Percentiles rank a stretch among this genome's conserved stretches.
phyloP scores from a whole-genome alignment of 2,113 vertebrate species.

The Pogona vitticeps region DNA sequence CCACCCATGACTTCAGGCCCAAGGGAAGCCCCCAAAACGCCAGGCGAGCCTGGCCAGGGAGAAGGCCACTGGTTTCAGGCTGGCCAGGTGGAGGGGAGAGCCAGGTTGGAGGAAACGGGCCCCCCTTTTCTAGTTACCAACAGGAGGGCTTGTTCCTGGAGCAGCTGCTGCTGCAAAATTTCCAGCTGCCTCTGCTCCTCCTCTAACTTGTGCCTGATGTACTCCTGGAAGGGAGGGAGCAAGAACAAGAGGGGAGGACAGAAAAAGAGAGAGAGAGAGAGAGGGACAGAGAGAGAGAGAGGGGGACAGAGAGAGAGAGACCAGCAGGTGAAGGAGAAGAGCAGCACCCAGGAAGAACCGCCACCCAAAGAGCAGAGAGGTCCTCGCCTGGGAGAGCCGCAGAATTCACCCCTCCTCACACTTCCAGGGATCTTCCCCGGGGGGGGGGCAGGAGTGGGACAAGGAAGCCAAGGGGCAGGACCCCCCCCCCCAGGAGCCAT shows the following conservation, averaged over 20 bases:
- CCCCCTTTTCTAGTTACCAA: slow-evolving; percentile 81
- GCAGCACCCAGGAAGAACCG: background rate
- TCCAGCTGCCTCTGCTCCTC: slow-evolving; percentile 94
- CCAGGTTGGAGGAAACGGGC: too few relatives aligned
- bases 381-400: background rate
- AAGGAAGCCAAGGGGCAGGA: background rate
- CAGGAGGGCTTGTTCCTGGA: slow-evolving; percentile 93
- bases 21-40: too few relatives aligned
- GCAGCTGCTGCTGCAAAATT: slow-evolving; percentile 93
- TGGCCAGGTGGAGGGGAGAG: background rate
- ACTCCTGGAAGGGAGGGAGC: slow-evolving; percentile 80
- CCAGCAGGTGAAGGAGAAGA: background rate
- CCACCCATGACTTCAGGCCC: too few relatives aligned
- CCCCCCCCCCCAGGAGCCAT: background rate
- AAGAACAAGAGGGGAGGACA: slow-evolving; percentile 51
- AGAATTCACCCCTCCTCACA: background rate
- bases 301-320: slow-evolving; percentile 3
- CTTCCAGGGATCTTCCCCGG: background rate
- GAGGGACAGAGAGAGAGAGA: slow-evolving; percentile 36
- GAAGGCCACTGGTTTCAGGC: background rate
- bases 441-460: background rate
- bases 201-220: slow-evolving; percentile 94
- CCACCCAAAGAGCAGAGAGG: background rate
- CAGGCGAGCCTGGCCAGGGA: background rate
- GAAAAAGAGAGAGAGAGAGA: slow-evolving; percentile 35